Conservation (phyloP, 2,113 vertebrate species). For the Ivindomyrus marchei region DNA sequence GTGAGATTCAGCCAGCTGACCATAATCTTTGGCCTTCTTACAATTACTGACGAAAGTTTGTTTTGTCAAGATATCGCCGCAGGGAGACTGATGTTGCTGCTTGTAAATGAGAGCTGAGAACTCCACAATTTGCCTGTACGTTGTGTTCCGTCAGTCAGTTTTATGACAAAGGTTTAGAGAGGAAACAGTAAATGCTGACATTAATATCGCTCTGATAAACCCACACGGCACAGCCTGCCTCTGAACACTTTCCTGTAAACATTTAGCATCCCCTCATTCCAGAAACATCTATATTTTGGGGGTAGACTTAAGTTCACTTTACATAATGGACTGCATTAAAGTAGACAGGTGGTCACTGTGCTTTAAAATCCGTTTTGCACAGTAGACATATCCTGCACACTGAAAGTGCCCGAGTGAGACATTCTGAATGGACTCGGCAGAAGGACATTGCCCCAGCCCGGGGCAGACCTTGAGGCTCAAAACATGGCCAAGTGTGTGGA, state of each 20-base stretch:
- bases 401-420: neutral
- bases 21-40: neutral
- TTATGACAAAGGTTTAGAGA: constrained; percentile 7
- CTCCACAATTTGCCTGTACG: neutral
- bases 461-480: neutral
- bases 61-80: neutral
- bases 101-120: neutral
- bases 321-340: neutral
- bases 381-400: neutral
- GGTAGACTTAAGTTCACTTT: neutral
- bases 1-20: neutral
- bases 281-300: neutral
- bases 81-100: neutral
- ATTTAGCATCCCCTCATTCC: neutral
- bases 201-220: constrained; percentile 4
- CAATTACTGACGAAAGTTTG: neutral
- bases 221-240: neutral
- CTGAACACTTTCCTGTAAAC: neutral
- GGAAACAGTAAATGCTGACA: constrained; percentile 11
- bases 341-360: neutral
- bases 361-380: neutral
- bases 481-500: too few relatives aligned
- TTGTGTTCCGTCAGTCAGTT: neutral
- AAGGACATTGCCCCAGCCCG: neutral
- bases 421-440: neutral